Conservation (phyloP, 2,888 invertebrate species). For the Tethea ocularis region DNA sequence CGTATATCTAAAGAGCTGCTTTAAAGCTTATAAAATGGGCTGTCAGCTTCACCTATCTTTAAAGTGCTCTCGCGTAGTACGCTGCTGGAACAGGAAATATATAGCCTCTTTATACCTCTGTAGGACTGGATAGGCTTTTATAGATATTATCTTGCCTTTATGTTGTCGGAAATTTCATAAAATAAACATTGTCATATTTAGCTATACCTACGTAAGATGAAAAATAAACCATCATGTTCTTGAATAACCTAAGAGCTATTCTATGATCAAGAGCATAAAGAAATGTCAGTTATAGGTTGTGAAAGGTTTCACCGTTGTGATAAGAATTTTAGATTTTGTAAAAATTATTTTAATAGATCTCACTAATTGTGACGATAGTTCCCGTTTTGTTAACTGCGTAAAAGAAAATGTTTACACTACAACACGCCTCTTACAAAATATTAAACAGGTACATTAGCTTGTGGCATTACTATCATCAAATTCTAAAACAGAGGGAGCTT, state of each 20-base stretch:
- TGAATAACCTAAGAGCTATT: too few relatives aligned
- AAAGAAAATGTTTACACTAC: not conserved
- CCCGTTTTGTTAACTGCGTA: not conserved
- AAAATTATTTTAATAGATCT: too few relatives aligned
- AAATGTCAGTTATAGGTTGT: too few relatives aligned
- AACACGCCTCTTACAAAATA: not conserved
- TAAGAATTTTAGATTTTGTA: too few relatives aligned
- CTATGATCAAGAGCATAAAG: too few relatives aligned
- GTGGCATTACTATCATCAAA: not conserved
- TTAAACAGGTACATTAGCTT: not conserved
- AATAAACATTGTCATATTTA: too few relatives aligned
- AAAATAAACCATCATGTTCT: too few relatives aligned
- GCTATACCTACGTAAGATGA: too few relatives aligned
- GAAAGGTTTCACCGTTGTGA: too few relatives aligned
- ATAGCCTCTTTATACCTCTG: not conserved
- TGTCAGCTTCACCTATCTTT: conserved; percentile 4
- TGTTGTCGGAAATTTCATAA: too few relatives aligned
- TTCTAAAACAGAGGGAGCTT: not conserved
- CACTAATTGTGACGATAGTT: not conserved
- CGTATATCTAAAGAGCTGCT: not conserved
- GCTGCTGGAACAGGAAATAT: conserved; percentile 1
- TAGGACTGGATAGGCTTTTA: not conserved
- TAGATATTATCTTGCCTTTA: not conserved
- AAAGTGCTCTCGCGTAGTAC: not conserved
- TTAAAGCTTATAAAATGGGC: not conserved